Base-by-base conservation (phyloP, 1,140 invertebrate genomes). In the Leptinotarsa lineolata region DNA sequence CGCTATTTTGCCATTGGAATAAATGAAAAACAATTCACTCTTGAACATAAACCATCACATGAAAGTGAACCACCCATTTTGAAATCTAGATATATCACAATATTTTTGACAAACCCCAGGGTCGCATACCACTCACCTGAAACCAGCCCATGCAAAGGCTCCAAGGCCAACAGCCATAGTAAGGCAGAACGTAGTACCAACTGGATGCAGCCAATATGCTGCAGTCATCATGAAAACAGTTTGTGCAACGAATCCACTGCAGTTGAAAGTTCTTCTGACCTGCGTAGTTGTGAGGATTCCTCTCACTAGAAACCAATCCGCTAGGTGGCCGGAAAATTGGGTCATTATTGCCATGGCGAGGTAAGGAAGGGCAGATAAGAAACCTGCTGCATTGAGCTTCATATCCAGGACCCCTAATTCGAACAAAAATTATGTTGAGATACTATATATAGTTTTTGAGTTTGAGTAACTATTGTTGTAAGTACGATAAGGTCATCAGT, bases 81-180 rank as follows among this genome's bases (percentile, higher is more conserved):
- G 2, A 22, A 22, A 22, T 22, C 21, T 22, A 22, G 2, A 22
- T 22, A 22, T 22, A 2, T 22, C 21, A 22, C 21, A 22, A 22
- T 22, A 22, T 22, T 22, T 22, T 22, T 22, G 2, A 39, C 8
- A 39, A 39, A 39, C n/a, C n/a, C n/a, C n/a, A n/a, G n/a, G n/a
- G n/a, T n/a, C n/a, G n/a, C n/a, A n/a, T n/a, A n/a, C 12, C n/a
- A 21, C 64, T 73, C 85, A 93, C 92, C 92, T 92, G 83, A 93
- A 96, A 67, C 94, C 95, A 18, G 93, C 91, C 93, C 94, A 95
- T 6, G 94, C 92, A 83, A 96, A 95, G 1, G 94, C 95, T 46
- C 95, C 94, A 13, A 96, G 86, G 1, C 95, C 94, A 8, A 96
- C 93, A 21, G 95, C 94, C 69, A 95, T 88, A 1, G 93, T 94